These are phyloP conservation scores for Salvelinus namaycush DNA, from an alignment of 2,113 vertebrate genomes.

Conservation along the genomic window DNA sequence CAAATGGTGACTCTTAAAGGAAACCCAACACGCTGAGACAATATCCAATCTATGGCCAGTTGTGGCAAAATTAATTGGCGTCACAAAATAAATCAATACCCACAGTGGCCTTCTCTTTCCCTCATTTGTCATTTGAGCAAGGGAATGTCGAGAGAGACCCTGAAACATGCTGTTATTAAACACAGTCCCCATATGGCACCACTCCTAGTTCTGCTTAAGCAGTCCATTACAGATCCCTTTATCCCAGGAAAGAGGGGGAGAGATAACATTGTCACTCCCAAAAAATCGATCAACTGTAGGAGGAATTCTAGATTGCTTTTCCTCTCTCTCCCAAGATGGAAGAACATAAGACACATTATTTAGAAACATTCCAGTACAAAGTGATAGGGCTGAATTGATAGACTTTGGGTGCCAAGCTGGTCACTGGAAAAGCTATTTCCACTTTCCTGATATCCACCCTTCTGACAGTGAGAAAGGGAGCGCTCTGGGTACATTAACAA, in stretches of 20 bases:
- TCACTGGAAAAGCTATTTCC: constrained; percentile 35
- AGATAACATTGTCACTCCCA: constrained; percentile 26
- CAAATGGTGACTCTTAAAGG: constrained; percentile 53
- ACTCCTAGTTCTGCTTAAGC: constrained; percentile 31
- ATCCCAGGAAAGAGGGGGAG: constrained; percentile 9
- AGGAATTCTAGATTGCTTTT: constrained; percentile 43
- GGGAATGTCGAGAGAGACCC: constrained; percentile 24
- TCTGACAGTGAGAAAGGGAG: constrained; percentile 33
- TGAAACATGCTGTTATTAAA: constrained; percentile 15
- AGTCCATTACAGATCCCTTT: constrained; percentile 36
- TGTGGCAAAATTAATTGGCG: constrained; percentile 48
- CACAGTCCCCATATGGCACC: neutral
- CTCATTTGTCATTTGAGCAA: constrained; percentile 53
- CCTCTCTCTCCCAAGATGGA: constrained; percentile 18
- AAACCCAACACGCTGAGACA: constrained; percentile 46
- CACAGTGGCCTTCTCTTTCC: constrained; percentile 53
- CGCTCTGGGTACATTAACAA: too few relatives aligned
- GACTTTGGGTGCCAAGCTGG: neutral
- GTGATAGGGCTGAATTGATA: constrained; percentile 23
- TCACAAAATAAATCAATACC: constrained; percentile 56
- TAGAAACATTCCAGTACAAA: constrained; percentile 29
- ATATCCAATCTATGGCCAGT: constrained; percentile 44
- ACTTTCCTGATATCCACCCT: constrained; percentile 28
- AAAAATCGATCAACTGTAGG: constrained; percentile 45
- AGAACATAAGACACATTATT: constrained; percentile 42